Conservation (phyloP, 1,140 invertebrate genomes). For the Notospermus geniculatus region DNA sequence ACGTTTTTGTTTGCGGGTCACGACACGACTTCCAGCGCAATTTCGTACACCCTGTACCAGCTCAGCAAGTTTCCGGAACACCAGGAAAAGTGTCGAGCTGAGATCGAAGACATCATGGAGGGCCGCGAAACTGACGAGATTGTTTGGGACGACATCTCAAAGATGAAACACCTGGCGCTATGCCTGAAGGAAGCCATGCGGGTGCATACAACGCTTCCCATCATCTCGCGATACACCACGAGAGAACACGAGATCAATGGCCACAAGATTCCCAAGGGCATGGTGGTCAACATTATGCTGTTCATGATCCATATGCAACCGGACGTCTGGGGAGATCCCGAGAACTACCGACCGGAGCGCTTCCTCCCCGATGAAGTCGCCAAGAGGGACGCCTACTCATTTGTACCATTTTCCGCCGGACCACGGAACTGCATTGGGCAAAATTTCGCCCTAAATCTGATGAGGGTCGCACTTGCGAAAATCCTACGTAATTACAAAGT, state of each 20-base stretch:
- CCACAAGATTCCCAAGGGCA: conserved; percentile 24
- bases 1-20: conserved; percentile 55
- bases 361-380: conserved; percentile 27
- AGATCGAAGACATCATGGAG: conserved; percentile 77
- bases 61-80: conserved; percentile 73
- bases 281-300: conserved; percentile 20
- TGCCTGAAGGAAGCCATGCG: conserved; percentile 55
- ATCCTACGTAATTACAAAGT: conserved; percentile 15
- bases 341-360: conserved; percentile 29
- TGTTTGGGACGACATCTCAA: conserved; percentile 33
- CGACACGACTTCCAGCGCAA: conserved; percentile 60
- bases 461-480: conserved; percentile 26
- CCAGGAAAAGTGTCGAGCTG: conserved; percentile 73
- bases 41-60: conserved; percentile 75
- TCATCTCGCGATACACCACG: conserved; percentile 70
- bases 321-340: conserved; percentile 27
- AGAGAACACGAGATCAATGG: conserved; percentile 61
- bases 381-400: conserved; percentile 24
- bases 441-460: conserved; percentile 36
- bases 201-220: conserved; percentile 58
- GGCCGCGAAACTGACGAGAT: conserved; percentile 29
- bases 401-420: conserved; percentile 36
- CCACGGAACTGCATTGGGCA: conserved; percentile 41
- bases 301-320: conserved; percentile 29
- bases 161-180: conserved; percentile 48